Evolutionary conservation across 2,888 invertebrate species (phyloP), one percentile per base, ranked within the genome.

Genomic region (Drepanosiphum platanoidis): DNA sequence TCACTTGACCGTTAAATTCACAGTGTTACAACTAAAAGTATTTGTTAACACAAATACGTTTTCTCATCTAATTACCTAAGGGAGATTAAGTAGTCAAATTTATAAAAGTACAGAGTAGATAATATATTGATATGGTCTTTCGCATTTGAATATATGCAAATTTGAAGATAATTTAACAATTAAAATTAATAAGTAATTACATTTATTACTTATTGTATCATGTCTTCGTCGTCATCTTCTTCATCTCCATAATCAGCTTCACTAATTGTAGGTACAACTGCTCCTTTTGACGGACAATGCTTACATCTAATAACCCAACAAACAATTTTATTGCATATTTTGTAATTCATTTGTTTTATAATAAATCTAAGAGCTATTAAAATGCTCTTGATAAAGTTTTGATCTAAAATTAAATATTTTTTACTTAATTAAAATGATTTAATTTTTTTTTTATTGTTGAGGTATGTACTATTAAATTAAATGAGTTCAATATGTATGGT

Each of bases 241-340:
- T 92, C 92, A 87, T 93, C 93, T 3, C 93, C 93, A 88, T 92
- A 93, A 89, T 93, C 92, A 64, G 92, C 90, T 84, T 92, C 92
- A 87, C 93, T 93, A 87, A 88, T 88, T 64, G 86, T 79, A n/a
- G 88, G 80, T 13, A 83, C 61, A 42, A 91, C 90, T 71, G 91
- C 90, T 86, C 92, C 91, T 9, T 91, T 90, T 82, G 92, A 91
- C 0, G 93, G 93, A 88, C 94, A 94, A 84, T 92, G 92, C 58
- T 92, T 89, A 88, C 94, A 94, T 88, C 92, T 92, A 90, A 4
- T 87, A 86, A 86, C 15, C 22, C 22, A 72, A 72, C 9, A 15
- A n/a, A 58, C 52, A 5, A 32, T 36, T 3, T 52, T 82, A 46
- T 36, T 42, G n/a, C 2, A 30, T 68, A 42, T 86, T 36, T 39